Base-by-base conservation (phyloP, 1,140 invertebrate species). In the fruit fly (Drosophila melanogaster) region DNA sequence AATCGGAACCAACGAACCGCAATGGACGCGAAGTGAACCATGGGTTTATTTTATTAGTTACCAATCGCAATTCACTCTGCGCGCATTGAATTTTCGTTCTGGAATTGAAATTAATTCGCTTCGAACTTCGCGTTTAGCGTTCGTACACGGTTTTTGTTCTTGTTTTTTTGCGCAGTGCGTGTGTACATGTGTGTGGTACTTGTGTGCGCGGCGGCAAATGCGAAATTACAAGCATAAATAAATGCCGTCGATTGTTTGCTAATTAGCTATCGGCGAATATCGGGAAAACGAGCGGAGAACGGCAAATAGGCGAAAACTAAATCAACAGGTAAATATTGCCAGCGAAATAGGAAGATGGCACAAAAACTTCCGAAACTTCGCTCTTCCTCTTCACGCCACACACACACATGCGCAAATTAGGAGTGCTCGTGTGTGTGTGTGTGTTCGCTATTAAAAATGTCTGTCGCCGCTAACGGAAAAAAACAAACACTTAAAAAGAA, bases 381-480 rank as follows among this genome's bases (percentile, higher is more conserved):
- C 17, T 49, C 26, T 37, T 30, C 37, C n/a, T 50, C 15, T 38
- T 51, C 22, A 8, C 30, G 40, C 38, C 11, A 19, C 24, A 22
- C 40, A 22, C 40, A 54, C 50, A 65, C 51, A 50, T 72, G 69
- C 67, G 67, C 69, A 46, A 58, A 57, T 46, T 77, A 51, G 64
- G 53, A 38, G 53, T 51, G 19, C 37, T 12, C 38, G 15, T 40
- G 35, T 40, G 26, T 55, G 17, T 50, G 40, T 50, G 44, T 22
- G 24, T 51, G 61, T 81, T 60, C 59, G 64, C 76, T 79, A 87
- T 83, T 81, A 83, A 86, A 87, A 78, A 86, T 83, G 79, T 87
- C 83, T 81, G 77, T 67, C 58, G 61, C 67, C 24, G 38, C 26
- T 17, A 47, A 37, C 24, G 64, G 66, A 71, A 56, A 70, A 69